phyloP scores from a whole-genome alignment of 2,797 vertebrate genomes.

The Leucoraja ocellata region DNA sequence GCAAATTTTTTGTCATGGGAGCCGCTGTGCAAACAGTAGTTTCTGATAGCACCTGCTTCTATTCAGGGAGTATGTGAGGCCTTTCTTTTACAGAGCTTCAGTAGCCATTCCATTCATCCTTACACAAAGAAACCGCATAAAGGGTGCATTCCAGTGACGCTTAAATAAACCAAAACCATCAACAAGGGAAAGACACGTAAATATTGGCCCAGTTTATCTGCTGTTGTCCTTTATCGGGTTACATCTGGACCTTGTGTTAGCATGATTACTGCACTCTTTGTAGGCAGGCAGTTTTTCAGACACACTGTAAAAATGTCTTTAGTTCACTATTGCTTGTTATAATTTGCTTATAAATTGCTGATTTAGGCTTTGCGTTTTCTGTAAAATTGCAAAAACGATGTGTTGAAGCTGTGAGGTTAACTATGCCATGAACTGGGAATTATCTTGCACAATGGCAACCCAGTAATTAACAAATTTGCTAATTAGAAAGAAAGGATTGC shows the following conservation, averaged over 20 bases:
- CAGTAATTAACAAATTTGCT: constrained; percentile 4
- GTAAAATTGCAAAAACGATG: not conserved
- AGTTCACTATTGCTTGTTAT: not conserved
- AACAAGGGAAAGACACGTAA: constrained; percentile 45
- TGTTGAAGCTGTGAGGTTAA: not conserved
- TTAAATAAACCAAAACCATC: constrained; percentile 45
- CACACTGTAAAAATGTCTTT: constrained; percentile 27
- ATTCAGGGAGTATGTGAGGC: constrained; percentile 44
- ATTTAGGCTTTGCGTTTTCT: not conserved
- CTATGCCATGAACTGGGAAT: not conserved
- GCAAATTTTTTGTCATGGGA: constrained; percentile 54
- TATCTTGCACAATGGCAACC: not conserved
- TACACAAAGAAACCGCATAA: constrained; percentile 57
- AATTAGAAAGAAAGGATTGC: not conserved
- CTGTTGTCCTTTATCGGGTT: constrained; percentile 40
- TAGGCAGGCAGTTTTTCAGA: not conserved
- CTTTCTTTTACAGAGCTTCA: constrained; percentile 50
- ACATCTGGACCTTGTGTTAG: constrained; percentile 40
- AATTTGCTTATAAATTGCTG: constrained; percentile 3
- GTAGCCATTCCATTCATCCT: constrained; percentile 62
- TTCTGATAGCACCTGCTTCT: constrained; percentile 67
- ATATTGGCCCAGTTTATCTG: constrained; percentile 39
- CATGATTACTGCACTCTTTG: constrained; percentile 16
- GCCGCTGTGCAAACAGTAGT: constrained; percentile 64
- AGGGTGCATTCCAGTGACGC: constrained; percentile 51